Base-by-base conservation (phyloP, 1,140 invertebrate genomes). In the Euglossa dilemma region DNA sequence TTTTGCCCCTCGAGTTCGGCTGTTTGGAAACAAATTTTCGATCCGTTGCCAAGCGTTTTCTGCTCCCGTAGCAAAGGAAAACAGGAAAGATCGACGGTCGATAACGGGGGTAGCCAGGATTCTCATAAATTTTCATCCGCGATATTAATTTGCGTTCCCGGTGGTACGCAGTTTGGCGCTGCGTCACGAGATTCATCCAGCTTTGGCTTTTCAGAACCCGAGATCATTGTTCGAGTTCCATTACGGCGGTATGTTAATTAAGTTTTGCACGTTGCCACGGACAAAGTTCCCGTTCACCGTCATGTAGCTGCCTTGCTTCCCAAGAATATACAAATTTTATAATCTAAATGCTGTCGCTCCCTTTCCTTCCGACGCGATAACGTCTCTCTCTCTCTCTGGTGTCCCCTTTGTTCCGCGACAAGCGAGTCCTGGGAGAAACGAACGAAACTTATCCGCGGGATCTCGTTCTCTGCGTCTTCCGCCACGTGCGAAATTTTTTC, bases 161-260 rank as follows among this genome's bases (percentile, higher is more conserved):
- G 45, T 20, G 45, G 47, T 47, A 52, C 43, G 36, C 7, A 64
- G 47, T 43, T 47, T 47, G 18, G 43, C 43, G 18, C 56, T 56
- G 25, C 20, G 23, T 54, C 9, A 9, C n/a, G 11, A n/a, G 45
- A 45, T 47, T 63, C 73, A 47, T 20, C 23, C n/a, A 28, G 73
- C 57, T 75, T 75, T 63, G 16, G 43, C 54, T 74, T 61, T 72
- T 54, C 50, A 36, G 47, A 28, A 7, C 18, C 47, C 6, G 47
- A n/a, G 11, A 72, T 52, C 50, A 20, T 23, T 69, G 66, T 69
- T 47, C 70, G 70, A 20, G 25, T 54, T 72, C 70, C 70, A 72
- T 54, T 72, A 72, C 70, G 20, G 16, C 20, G 50, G 45, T 54
- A 72, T 72, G 52, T 56, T 72, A 72, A 72, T 72, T 56, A 72